Evolutionary conservation across 2,113 vertebrate species (phyloP).

Genomic region (Chroicocephalus ridibundus): DNA sequence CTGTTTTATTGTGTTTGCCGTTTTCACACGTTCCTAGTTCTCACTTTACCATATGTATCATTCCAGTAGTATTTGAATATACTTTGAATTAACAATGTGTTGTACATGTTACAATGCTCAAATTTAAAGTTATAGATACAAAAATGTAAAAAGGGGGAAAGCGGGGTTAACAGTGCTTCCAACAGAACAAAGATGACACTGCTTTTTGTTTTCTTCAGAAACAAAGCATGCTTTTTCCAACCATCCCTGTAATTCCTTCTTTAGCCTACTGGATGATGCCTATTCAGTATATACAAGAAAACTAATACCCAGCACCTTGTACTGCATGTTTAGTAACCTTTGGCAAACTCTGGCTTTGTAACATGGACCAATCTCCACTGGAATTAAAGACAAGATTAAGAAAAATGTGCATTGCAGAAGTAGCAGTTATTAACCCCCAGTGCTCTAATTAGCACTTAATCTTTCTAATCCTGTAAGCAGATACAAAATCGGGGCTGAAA

Average conservation of each 20-base stretch:
- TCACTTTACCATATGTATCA: background rate
- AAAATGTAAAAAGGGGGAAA: background rate
- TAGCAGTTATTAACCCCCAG: conserved; percentile 26
- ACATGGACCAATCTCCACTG: background rate
- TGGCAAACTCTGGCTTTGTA: conserved; percentile 34
- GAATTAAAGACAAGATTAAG: conserved; percentile 45
- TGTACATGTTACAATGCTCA: background rate
- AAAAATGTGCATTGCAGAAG: conserved; percentile 42
- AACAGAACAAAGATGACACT: background rate
- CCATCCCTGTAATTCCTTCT: background rate
- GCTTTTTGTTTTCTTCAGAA: background rate
- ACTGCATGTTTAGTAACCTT: background rate
- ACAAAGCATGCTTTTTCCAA: background rate
- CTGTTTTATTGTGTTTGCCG: background rate
- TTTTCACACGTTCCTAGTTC: background rate
- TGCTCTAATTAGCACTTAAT: conserved; percentile 41
- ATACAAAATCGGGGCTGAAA: conserved; percentile 35
- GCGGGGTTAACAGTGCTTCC: background rate
- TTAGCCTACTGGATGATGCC: background rate
- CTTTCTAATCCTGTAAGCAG: conserved; percentile 54
- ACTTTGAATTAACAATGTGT: background rate
- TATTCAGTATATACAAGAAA: background rate
- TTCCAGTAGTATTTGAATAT: background rate
- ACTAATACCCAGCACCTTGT: background rate
- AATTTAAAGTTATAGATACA: background rate